These are phyloP conservation scores for Danaus melanippus DNA, from an alignment of 1,140 invertebrate genomes.

Conservation along the genomic window DNA sequence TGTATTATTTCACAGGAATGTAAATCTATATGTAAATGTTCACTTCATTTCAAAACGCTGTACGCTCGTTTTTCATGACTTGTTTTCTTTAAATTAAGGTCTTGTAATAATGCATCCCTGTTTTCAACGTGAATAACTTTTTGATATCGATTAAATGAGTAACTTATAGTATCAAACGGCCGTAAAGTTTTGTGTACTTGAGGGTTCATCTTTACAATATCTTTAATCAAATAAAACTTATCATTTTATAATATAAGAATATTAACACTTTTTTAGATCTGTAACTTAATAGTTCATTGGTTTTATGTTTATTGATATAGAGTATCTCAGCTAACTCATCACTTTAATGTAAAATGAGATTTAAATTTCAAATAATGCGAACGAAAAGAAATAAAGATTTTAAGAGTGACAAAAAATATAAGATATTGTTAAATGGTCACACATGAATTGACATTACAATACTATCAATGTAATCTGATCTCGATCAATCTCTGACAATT, in stretches of 20 bases:
- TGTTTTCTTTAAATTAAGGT: conserved; percentile 23
- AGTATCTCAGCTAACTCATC: too few species aligned
- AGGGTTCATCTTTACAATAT: neutral
- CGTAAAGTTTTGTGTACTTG: conserved; percentile 14
- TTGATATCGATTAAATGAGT: conserved; percentile 52
- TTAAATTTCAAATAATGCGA: too few species aligned
- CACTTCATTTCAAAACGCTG: too few species aligned
- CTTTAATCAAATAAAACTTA: too few species aligned
- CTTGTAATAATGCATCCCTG: conserved; percentile 45
- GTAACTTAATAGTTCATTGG: too few species aligned
- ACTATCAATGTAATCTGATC: conserved; percentile 9
- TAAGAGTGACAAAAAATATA: conserved; percentile 13
- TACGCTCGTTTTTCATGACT: conserved; percentile 9
- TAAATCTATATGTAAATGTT: too few species aligned
- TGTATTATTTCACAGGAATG: too few species aligned
- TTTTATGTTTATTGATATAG: too few species aligned
- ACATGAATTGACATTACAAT: too few species aligned
- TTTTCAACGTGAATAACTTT: conserved; percentile 47
- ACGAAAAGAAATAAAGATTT: conserved; percentile 19
- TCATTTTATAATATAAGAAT: neutral
- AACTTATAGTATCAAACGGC: conserved; percentile 30
- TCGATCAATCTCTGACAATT: conserved; percentile 9
- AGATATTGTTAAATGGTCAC: conserved; percentile 5
- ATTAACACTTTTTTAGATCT: neutral
- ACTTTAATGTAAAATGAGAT: too few species aligned